phyloP scores from a whole-genome alignment of 2,888 invertebrate genomes.

The Drosophila paramelanica region DNA sequence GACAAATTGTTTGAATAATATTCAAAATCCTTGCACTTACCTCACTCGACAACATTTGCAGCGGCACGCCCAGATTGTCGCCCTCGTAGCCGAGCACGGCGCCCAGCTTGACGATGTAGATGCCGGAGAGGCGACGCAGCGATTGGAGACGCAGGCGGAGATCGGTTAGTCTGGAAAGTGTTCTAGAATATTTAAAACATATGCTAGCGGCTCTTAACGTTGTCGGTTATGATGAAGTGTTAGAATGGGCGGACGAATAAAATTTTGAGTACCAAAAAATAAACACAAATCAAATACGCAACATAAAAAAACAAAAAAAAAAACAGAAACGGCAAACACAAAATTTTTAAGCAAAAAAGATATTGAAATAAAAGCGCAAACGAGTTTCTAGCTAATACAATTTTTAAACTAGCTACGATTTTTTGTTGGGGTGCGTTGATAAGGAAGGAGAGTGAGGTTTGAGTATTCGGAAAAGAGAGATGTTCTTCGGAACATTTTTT shows the following conservation, averaged over 20 bases:
- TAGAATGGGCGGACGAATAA: constrained; percentile 84
- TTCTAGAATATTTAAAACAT: constrained; percentile 81
- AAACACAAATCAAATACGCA: constrained; percentile 74
- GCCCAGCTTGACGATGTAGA: constrained; percentile 93
- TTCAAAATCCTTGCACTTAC: constrained; percentile 84
- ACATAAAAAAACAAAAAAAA: constrained; percentile 57
- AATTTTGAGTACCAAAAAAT: constrained; percentile 83
- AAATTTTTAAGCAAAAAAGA: constrained; percentile 31
- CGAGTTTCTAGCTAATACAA: constrained; percentile 20
- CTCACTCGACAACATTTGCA: constrained; percentile 87
- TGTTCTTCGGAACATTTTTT: constrained; percentile 50
- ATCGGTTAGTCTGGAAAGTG: constrained; percentile 89
- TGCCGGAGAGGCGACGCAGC: constrained; percentile 92
- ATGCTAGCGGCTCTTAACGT: constrained; percentile 57
- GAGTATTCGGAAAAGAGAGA: constrained; percentile 19
- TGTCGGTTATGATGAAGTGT: constrained; percentile 76
- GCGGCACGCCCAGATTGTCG: constrained; percentile 86
- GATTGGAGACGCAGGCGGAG: constrained; percentile 92
- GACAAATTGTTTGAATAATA: constrained; percentile 26
- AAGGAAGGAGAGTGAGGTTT: constrained; percentile 12
- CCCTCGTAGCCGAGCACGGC: constrained; percentile 90
- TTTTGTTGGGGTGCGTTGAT: constrained; percentile 16
- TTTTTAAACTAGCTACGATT: constrained; percentile 13
- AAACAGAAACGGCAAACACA: constrained; percentile 45
- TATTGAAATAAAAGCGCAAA: constrained; percentile 1